Percentiles rank a stretch among this genome's conserved stretches.
Evolutionary conservation across 2,888 invertebrate species (phyloP).

Genomic region (Scaeva pyrastri): DNA sequence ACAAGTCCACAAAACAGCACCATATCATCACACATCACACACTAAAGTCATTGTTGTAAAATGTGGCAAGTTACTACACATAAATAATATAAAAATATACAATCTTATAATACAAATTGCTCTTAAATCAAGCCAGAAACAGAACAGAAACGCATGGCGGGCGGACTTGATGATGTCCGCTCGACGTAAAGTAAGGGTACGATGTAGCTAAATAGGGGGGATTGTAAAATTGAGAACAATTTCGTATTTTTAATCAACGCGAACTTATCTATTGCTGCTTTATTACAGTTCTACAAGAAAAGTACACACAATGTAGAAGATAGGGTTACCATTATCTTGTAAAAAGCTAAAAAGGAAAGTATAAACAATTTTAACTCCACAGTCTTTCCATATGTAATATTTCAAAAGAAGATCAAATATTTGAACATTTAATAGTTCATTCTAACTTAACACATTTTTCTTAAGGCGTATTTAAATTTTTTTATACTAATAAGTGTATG

Average conservation of each 20-base stretch:
- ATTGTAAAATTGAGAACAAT: slow-evolving; percentile 42
- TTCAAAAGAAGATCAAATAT: too few species aligned
- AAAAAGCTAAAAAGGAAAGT: too few species aligned
- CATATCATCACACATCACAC: not conserved
- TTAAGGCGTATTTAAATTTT: too few species aligned
- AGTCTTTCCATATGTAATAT: too few species aligned
- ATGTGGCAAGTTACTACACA: slow-evolving; percentile 14
- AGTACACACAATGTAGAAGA: not conserved
- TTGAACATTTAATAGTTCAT: too few species aligned
- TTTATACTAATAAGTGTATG: too few species aligned
- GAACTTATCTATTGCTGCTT: slow-evolving; percentile 40
- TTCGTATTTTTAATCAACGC: slow-evolving; percentile 53
- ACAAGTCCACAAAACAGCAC: slow-evolving; percentile 26
- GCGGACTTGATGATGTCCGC: not conserved
- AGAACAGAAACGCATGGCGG: not conserved
- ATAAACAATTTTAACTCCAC: too few species aligned
- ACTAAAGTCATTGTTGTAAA: slow-evolving; percentile 64
- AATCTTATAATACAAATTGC: slow-evolving; percentile 66
- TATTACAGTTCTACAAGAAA: not conserved
- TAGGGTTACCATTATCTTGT: not conserved
- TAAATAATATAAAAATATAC: slow-evolving; percentile 43
- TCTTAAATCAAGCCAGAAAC: slow-evolving; percentile 5
- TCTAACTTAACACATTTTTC: too few species aligned
- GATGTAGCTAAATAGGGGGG: not conserved
- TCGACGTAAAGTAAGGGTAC: not conserved